phyloP scores from a whole-genome alignment of 2,797 vertebrate genomes.

The Heliangelus exortis region DNA sequence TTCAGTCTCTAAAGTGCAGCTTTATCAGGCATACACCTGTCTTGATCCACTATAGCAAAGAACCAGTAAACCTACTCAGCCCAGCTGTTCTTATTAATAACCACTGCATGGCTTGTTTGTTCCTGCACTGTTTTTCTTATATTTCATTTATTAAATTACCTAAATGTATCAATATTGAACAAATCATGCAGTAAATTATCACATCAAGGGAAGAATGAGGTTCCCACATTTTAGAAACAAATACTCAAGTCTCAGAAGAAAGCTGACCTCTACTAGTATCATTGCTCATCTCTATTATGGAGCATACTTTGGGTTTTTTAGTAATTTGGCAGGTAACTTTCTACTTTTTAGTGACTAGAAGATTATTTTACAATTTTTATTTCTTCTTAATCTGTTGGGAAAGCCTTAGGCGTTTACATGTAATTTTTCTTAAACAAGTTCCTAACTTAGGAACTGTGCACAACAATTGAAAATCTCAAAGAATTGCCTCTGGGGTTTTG shows the following conservation, averaged over 20 bases:
- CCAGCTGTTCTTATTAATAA: not conserved
- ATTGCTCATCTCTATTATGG: not conserved
- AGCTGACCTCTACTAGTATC: not conserved
- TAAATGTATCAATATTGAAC: not conserved
- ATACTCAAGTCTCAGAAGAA: not conserved
- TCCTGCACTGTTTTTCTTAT: not conserved
- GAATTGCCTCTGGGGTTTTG: not conserved
- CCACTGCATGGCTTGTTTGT: not conserved
- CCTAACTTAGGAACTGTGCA: not conserved
- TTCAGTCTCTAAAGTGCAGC: not conserved
- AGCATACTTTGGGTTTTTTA: not conserved
- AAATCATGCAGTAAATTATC: not conserved
- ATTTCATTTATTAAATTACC: not conserved
- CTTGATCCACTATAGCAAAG: not conserved
- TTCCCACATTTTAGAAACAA: not conserved
- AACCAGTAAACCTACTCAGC: not conserved
- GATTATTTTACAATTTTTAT: not conserved
- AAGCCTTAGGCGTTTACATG: fast-evolving
- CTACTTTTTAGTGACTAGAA: not conserved
- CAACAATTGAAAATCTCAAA: not conserved
- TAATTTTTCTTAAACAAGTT: not conserved
- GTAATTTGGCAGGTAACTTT: not conserved
- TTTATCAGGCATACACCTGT: not conserved
- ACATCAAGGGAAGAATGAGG: not conserved
- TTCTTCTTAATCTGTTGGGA: not conserved